phyloP scores from a whole-genome alignment of 2,797 vertebrate genomes.

The Myotis findleyi region DNA sequence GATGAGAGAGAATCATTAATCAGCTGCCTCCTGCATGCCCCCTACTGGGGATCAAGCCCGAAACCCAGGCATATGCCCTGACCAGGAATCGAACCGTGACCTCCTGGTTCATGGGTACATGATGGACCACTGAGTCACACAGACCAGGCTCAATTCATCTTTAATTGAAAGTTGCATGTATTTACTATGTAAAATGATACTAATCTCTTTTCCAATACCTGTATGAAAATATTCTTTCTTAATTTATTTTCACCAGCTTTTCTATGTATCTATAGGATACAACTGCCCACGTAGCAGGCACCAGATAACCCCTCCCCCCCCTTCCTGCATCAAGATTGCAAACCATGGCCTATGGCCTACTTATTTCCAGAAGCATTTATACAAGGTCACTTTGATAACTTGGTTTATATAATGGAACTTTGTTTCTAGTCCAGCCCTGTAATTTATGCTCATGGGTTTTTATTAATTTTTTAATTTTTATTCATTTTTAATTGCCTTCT shows the following conservation, averaged over 20 bases:
- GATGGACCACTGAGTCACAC: too few species aligned
- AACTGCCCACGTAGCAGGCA: not conserved
- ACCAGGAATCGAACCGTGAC: too few species aligned
- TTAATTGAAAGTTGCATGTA: not conserved
- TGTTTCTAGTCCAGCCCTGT: constrained; percentile 54
- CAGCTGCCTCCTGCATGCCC: too few species aligned
- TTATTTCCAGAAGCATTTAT: constrained; percentile 52
- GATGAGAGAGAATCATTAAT: too few species aligned
- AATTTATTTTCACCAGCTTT: not conserved
- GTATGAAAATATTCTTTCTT: not conserved
- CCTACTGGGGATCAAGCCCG: too few species aligned
- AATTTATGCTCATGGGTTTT: constrained; percentile 58
- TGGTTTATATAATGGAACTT: constrained; percentile 57
- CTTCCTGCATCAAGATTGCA: not conserved
- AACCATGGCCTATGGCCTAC: not conserved
- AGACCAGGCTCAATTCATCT: not conserved
- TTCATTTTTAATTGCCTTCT: constrained; percentile 69
- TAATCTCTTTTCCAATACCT: not conserved
- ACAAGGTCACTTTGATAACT: constrained; percentile 51
- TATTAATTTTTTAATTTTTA: constrained; percentile 58
- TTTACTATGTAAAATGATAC: not conserved
- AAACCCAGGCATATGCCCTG: too few species aligned
- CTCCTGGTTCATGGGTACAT: too few species aligned
- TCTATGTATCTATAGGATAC: not conserved
- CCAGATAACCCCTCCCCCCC: not conserved